These are phyloP conservation scores for Uropsilus gracilis DNA, from an alignment of 2,113 vertebrate genomes.

Conservation along the genomic window DNA sequence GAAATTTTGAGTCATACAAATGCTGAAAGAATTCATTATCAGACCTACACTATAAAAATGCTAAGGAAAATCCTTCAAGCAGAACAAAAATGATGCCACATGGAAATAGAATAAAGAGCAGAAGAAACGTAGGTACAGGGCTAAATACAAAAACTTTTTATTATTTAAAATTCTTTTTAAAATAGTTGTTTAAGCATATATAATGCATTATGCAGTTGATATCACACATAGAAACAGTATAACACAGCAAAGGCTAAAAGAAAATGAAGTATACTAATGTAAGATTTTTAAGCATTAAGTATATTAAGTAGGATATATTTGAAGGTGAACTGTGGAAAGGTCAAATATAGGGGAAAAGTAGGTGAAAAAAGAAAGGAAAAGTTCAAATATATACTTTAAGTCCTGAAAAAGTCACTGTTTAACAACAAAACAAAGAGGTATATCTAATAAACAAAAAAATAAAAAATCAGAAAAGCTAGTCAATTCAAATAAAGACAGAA, in stretches of 20 bases:
- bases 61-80: neutral
- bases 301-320: neutral
- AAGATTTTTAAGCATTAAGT: neutral
- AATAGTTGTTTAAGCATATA: neutral
- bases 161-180: neutral
- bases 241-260: neutral
- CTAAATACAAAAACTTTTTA: neutral
- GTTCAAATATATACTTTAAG: neutral
- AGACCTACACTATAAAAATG: no score
- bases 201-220: neutral
- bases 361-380: no score
- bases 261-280: neutral
- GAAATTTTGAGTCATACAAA: neutral
- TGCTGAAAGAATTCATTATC: neutral
- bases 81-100: neutral
- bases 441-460: neutral
- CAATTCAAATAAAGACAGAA: neutral
- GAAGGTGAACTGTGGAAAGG: neutral
- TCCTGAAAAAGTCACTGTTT: neutral
- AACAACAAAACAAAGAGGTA: neutral
- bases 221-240: neutral
- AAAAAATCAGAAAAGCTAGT: neutral
- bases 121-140: neutral
- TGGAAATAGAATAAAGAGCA: neutral
- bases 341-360: no score